Evolutionary conservation across 2,888 invertebrate species (phyloP).

Genomic region (Zygaena filipendulae): DNA sequence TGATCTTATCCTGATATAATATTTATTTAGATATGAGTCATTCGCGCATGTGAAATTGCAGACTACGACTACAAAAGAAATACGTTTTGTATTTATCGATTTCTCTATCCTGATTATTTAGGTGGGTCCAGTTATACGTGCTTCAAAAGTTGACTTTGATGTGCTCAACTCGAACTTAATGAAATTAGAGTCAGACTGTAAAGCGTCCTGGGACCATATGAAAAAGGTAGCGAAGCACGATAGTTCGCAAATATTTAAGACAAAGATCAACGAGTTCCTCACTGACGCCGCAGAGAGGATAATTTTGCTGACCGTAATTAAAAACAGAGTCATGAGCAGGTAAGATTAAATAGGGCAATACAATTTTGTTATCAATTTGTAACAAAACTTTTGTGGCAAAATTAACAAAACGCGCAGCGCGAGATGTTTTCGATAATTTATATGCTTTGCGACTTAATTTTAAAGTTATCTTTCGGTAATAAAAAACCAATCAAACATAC

Average conservation of each 20-base stretch:
- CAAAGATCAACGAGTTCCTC: slow-evolving; percentile 95
- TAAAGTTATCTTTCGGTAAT: no score
- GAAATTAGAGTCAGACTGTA: slow-evolving; percentile 95
- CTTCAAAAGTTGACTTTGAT: slow-evolving; percentile 96
- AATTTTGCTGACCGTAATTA: slow-evolving; percentile 91
- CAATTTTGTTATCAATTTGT: no score
- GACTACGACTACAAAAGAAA: no score
- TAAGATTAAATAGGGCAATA: no score
- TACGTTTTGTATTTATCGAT: not conserved
- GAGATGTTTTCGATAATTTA: not conserved
- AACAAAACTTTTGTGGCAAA: not conserved
- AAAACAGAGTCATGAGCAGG: slow-evolving; percentile 92
- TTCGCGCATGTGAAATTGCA: no score
- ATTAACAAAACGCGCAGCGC: not conserved
- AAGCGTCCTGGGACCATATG: slow-evolving; percentile 96
- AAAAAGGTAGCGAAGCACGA: slow-evolving; percentile 96
- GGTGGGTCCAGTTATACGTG: slow-evolving; percentile 91
- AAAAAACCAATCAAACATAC: no score
- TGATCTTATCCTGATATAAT: no score
- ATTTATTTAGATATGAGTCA: no score
- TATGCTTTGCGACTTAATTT: no score
- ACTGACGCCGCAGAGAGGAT: slow-evolving; percentile 98
- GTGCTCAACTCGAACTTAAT: slow-evolving; percentile 86
- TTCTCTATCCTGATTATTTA: slow-evolving; percentile 28
- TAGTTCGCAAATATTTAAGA: slow-evolving; percentile 85